Conservation (phyloP, 2,888 invertebrate species). For the Tuta absoluta region DNA sequence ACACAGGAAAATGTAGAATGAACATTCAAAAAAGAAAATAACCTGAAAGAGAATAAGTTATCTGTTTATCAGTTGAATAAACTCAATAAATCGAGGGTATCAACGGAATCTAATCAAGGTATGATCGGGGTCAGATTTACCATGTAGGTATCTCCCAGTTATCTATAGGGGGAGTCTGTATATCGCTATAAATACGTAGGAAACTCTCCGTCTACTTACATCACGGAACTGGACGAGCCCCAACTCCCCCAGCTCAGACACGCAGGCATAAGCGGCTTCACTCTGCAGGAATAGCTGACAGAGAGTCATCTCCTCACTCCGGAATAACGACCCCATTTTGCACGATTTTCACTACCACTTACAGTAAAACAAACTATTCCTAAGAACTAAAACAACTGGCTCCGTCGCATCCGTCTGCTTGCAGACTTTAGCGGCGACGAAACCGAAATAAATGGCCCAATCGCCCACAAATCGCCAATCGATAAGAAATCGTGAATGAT, state of each 20-base stretch:
- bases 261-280: slow-evolving; percentile 99
- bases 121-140: slow-evolving; percentile 57
- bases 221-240: slow-evolving; percentile 98
- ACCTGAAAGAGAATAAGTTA: background rate
- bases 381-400: slow-evolving; percentile 48
- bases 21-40: too few relatives aligned
- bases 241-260: slow-evolving; percentile 98
- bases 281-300: slow-evolving; percentile 99
- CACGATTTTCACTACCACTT: slow-evolving; percentile 56
- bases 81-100: slow-evolving; percentile 33
- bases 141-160: slow-evolving; percentile 27
- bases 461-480: slow-evolving; percentile 61
- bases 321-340: slow-evolving; percentile 94
- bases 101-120: slow-evolving; percentile 38
- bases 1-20: background rate
- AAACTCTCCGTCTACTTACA: slow-evolving; percentile 85
- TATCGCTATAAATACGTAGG: slow-evolving; percentile 18
- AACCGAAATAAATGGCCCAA: slow-evolving; percentile 61
- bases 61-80: background rate
- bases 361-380: slow-evolving; percentile 49
- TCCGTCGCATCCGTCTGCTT: slow-evolving; percentile 70
- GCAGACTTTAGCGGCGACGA: slow-evolving; percentile 74
- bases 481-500: slow-evolving; percentile 47
- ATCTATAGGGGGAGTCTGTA: slow-evolving; percentile 39
- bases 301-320: slow-evolving; percentile 99